Evolutionary conservation across 2,888 invertebrate species (phyloP).

Genomic region (Melinaea menophilus): DNA sequence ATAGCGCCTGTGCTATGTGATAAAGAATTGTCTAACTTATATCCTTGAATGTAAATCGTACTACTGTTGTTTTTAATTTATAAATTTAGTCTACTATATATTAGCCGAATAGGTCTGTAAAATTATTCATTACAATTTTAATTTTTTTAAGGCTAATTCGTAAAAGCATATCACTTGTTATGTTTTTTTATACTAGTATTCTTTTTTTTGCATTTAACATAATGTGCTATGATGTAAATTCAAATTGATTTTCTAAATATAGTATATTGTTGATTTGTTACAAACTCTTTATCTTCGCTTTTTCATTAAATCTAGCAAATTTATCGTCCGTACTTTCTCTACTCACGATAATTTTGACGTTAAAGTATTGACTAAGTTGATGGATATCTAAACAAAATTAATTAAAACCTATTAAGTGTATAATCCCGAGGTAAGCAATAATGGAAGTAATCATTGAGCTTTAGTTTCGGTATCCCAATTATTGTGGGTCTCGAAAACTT

Average conservation of each 20-base stretch:
- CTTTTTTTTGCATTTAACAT: background rate
- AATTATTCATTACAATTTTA: too few relatives aligned
- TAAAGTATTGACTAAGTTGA: conserved; percentile 15
- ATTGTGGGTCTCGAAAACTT: too few relatives aligned
- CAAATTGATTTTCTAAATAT: background rate
- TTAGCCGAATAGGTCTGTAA: too few relatives aligned
- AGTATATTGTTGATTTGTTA: background rate
- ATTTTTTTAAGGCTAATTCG: too few relatives aligned
- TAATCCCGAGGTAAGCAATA: background rate
- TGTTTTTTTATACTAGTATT: background rate
- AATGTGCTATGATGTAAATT: background rate
- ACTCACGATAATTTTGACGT: conserved; percentile 13
- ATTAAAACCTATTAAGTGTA: conserved; percentile 9
- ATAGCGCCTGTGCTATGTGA: conserved; percentile 5
- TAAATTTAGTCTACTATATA: background rate
- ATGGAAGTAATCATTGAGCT: background rate
- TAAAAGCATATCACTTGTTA: too few relatives aligned
- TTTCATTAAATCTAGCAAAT: conserved; percentile 18
- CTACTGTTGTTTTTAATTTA: background rate
- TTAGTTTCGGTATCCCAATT: too few relatives aligned
- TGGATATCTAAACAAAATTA: conserved; percentile 20
- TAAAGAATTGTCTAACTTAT: background rate
- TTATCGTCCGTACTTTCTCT: conserved; percentile 17
- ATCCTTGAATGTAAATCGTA: too few relatives aligned
- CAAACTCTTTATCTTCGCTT: background rate